phyloP scores from a whole-genome alignment of 1,140 invertebrate genomes.

The Drosophila tani region DNA sequence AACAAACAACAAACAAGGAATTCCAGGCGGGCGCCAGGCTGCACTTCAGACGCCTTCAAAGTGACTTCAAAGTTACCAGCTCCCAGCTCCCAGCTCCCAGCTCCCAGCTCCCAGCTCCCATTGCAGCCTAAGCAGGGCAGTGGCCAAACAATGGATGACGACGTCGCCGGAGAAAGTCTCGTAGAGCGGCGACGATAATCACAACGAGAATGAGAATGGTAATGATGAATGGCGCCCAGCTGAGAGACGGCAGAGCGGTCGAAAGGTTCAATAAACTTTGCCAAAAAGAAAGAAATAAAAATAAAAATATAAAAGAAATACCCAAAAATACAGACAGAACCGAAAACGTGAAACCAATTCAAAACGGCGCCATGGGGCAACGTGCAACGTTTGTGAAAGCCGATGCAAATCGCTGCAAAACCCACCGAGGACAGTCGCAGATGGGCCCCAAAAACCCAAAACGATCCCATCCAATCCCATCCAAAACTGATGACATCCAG shows the following conservation, averaged over 20 bases:
- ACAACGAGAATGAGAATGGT: conserved; percentile 44
- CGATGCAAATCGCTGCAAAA: conserved; percentile 13
- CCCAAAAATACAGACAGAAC: neutral
- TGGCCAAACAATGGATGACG: conserved; percentile 31
- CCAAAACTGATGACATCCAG: conserved; percentile 5
- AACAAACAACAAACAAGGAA: conserved; percentile 30
- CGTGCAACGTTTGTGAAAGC: conserved; percentile 20
- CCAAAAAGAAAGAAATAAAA: conserved; percentile 22
- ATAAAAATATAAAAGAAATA: conserved; percentile 27
- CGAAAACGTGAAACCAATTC: conserved; percentile 17
- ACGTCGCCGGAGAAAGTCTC: conserved; percentile 62
- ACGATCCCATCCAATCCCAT: neutral
- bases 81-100: neutral
- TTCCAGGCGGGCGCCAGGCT: conserved; percentile 24
- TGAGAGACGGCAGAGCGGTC: conserved; percentile 20
- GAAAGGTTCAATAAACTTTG: conserved; percentile 73
- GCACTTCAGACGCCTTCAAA: neutral
- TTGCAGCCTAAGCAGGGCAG: conserved; percentile 15
- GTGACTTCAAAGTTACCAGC: too few species aligned
- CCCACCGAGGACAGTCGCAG: conserved; percentile 6
- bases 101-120: neutral
- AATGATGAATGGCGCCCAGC: conserved; percentile 50
- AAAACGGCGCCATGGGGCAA: conserved; percentile 7
- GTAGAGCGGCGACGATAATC: conserved; percentile 43
- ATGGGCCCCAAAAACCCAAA: neutral